Evolutionary conservation across 2,888 invertebrate genomes (phyloP).

Genomic region (Drepanosiphum platanoidis): DNA sequence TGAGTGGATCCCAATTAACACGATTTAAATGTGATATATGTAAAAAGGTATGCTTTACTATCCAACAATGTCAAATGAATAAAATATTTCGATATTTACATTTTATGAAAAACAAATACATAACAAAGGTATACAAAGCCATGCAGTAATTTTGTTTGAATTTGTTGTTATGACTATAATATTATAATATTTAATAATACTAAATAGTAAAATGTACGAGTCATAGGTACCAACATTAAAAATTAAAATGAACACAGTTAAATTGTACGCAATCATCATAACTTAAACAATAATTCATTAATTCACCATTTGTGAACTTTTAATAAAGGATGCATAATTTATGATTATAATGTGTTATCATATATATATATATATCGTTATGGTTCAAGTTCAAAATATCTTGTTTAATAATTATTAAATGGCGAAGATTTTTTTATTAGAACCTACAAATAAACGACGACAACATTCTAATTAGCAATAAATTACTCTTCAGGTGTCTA

Average conservation of each 20-base stretch:
- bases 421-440: not conserved
- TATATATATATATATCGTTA: not conserved
- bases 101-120: not conserved
- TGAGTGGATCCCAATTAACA: no score
- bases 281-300: not conserved
- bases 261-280: not conserved
- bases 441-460: not conserved
- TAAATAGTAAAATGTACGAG: not conserved
- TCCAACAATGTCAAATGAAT: not conserved
- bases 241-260: not conserved
- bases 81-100: not conserved
- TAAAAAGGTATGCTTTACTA: no score
- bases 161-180: not conserved
- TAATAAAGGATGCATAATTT: not conserved
- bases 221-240: not conserved
- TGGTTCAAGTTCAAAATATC: conserved; percentile 25
- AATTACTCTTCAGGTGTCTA: not conserved
- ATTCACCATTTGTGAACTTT: not conserved
- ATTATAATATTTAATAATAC: no score
- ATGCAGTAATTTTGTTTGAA: not conserved
- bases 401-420: not conserved
- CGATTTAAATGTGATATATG: no score
- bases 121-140: not conserved
- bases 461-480: not conserved
- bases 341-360: not conserved